These are phyloP conservation scores for Cynocephalus volans DNA, from an alignment of 2,113 vertebrate genomes.

Conservation along the genomic window DNA sequence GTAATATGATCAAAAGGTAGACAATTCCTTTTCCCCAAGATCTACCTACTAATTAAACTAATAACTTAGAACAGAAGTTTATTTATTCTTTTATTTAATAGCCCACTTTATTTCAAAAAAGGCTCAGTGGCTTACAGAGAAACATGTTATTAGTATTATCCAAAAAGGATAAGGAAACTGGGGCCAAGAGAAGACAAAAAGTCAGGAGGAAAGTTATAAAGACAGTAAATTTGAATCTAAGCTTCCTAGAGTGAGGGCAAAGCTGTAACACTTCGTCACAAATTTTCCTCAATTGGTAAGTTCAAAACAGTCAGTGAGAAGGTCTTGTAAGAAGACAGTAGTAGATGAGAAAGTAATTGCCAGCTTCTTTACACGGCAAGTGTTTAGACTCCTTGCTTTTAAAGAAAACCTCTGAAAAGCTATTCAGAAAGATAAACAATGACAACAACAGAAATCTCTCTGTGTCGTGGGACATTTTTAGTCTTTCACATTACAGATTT, in stretches of 20 bases:
- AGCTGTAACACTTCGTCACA: conserved; percentile 19
- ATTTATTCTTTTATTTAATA: conserved; percentile 5
- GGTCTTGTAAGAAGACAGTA: background rate
- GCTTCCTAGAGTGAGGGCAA: background rate
- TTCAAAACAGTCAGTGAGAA: background rate
- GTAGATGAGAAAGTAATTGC: background rate
- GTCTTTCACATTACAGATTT: background rate
- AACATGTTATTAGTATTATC: background rate
- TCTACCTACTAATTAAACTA: conserved; percentile 34
- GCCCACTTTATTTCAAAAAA: background rate
- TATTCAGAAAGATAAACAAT: background rate
- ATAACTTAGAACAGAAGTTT: conserved; percentile 38
- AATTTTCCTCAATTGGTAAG: background rate
- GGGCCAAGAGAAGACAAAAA: background rate
- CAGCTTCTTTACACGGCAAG: background rate
- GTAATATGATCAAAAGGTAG: conserved; percentile 8
- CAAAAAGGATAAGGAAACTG: background rate
- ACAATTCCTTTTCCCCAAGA: background rate
- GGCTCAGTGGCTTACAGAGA: background rate
- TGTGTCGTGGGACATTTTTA: background rate
- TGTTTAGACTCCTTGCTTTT: conserved; percentile 4
- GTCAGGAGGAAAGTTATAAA: conserved; percentile 20
- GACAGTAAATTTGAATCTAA: conserved; percentile 45
- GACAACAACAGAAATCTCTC: background rate
- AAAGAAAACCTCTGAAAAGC: conserved; percentile 22